These are phyloP conservation scores for Bombycilla garrulus DNA, from an alignment of 2,113 vertebrate species.

Conservation along the genomic window DNA sequence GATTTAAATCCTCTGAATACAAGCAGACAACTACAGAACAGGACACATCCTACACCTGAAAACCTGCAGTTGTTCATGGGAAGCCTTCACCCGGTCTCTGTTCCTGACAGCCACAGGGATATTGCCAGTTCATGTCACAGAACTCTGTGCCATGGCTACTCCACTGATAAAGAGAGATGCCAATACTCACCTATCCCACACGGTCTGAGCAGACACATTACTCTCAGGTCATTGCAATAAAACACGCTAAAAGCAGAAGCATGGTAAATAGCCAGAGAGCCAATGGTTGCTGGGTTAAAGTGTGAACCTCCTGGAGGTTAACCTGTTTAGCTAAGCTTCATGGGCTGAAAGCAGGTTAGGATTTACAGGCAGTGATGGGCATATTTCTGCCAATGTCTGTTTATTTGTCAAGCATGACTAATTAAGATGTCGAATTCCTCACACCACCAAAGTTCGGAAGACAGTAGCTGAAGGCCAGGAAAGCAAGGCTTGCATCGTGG, in stretches of 20 bases:
- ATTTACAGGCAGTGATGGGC: neutral
- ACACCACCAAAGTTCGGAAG: slow-evolving; percentile 63
- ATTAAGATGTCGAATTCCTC: slow-evolving; percentile 34
- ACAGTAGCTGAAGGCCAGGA: slow-evolving; percentile 59
- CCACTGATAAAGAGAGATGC: neutral
- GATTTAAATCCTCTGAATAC: neutral
- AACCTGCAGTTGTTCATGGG: neutral
- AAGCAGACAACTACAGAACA: neutral
- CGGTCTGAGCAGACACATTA: neutral
- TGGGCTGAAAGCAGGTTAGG: slow-evolving; percentile 25
- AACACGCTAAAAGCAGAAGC: slow-evolving; percentile 3
- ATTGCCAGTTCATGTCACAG: neutral
- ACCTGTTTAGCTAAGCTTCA: slow-evolving; percentile 28
- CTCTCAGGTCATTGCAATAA: neutral
- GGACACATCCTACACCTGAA: neutral
- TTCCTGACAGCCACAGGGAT: neutral
- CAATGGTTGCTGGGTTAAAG: slow-evolving; percentile 10
- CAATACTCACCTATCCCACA: slow-evolving; percentile 7
- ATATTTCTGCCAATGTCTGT: neutral
- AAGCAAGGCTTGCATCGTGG: slow-evolving; percentile 42
- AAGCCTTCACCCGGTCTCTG: neutral
- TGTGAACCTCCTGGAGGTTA: neutral
- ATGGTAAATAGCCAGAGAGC: neutral
- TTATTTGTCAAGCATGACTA: slow-evolving; percentile 26
- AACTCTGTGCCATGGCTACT: neutral